Base-by-base conservation (phyloP, 2,888 invertebrate genomes). In the Drosophila neotestacea region DNA sequence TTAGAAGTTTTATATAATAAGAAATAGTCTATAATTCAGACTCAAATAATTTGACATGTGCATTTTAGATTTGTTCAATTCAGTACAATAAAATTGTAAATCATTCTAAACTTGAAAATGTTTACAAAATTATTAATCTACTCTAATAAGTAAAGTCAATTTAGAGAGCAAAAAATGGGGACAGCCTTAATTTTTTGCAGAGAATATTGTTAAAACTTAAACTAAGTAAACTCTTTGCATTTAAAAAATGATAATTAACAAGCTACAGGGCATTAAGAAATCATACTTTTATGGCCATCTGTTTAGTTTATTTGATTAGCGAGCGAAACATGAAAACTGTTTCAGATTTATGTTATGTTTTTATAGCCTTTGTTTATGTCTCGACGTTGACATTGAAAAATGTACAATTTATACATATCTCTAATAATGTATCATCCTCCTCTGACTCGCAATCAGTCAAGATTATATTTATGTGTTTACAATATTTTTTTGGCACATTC, bases 401-500 rank as follows among this genome's bases (percentile, higher is more conserved):
- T 34, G 51, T 36, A 44, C 47, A 41, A 28, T 36, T 11, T 58
- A 34, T 50, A 58, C 39, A 16, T 61, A 58, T 39, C 16, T 61
- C 44, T 46, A 62, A 65, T 66, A 22, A 22, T 22, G 44, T 47
- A 60, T 51, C 42, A 41, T 36, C 36, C 22, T 6, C 56, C 38
- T 50, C 13, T 59, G 62, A 38, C 41, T 38, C 44, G 42, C 72
- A 60, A 61, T 68, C 68, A 47, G 51, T 70, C 72, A 51, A 69
- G 46, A 68, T 70, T 61, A 70, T 72, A 55, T 77, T 69, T 76
- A 66, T 84, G 73, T 85, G 73, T 85, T 79, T 73, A 84, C 65
- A 67, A 30, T 65, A 46, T 58, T 48, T 65, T 46, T 65, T 41
- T 44, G 60, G 32, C 55, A 16, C 38, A 27, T 56, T 46, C 58